Evolutionary conservation across 2,888 invertebrate genomes (phyloP), one percentile per base, ranked within the genome.

Genomic region (Cantharis flavilabris): DNA sequence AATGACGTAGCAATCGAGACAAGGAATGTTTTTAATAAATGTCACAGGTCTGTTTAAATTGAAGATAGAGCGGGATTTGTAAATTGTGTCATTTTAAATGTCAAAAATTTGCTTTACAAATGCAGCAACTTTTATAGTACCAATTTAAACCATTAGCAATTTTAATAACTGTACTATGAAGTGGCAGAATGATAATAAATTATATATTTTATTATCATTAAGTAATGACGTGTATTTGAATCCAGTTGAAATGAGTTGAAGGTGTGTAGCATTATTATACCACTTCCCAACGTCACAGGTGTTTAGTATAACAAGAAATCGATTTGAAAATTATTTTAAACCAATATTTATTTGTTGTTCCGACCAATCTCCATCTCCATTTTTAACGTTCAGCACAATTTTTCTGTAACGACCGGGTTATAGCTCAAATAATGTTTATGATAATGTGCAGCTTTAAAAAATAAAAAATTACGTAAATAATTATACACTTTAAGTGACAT

Each of bases 21-120:
- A 71, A 80, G 81, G 81, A 82, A 82, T 82, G 81, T 80, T 81
- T 81, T 81, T 80, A 82, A 82, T 80, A 78, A 76, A 77, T 77
- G 75, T 79, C 81, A 75, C 81, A 80, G 49, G 49, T 49, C 49
- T 49, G 49, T 49, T 49, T n/a, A 49, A 49, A 49, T 49, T n/a
- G 49, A 49, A 49, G 49, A 49, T 49, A n/a, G 49, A 49, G 49
- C 49, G 49, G n/a, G 49, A 49, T 49, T 49, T n/a, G n/a, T n/a
- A 49, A 49, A 49, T 49, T 49, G 49, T 49, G 49, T 49, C 49
- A 49, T 49, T 49, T 49, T 2, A 49, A 49, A 49, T 49, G 49
- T 49, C 49, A 49, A 49, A 49, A 49, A 49, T 49, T 49, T 49
- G 49, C n/a, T 49, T 49, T 49, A 49, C 49, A 49, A 49, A 49